phyloP scores from a whole-genome alignment of 2,113 vertebrate genomes.

The Glareola pratincola region DNA sequence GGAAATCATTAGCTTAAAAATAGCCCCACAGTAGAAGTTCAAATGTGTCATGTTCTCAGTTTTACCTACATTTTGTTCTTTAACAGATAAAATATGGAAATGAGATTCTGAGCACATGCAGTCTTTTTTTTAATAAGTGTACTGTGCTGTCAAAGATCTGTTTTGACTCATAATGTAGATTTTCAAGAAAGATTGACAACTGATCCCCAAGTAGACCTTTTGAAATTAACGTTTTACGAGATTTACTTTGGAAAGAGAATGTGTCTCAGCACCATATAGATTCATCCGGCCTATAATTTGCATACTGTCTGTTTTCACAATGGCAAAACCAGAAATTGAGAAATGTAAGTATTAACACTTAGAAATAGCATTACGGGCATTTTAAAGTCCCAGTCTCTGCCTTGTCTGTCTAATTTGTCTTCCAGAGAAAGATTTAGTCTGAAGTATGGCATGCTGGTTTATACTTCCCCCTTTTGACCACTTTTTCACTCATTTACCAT shows the following conservation, averaged over 20 bases:
- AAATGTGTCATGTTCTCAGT: background rate
- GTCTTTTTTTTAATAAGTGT: background rate
- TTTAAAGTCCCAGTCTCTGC: background rate
- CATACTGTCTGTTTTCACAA: background rate
- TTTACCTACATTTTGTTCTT: background rate
- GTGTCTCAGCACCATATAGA: background rate
- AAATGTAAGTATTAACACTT: background rate
- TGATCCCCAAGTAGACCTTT: conserved; percentile 4
- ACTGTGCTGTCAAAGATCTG: background rate
- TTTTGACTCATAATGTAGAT: conserved; percentile 33
- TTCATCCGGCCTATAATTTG: background rate
- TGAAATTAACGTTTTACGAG: background rate
- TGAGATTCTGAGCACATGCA: background rate
- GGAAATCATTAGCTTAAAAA: background rate
- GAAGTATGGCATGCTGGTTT: background rate
- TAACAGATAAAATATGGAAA: background rate
- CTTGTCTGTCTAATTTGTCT: background rate
- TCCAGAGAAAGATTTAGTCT: background rate
- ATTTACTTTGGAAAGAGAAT: background rate
- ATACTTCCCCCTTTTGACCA: background rate
- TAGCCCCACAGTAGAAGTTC: background rate
- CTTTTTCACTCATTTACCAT: background rate
- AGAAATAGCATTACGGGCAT: background rate
- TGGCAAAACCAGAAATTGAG: background rate
- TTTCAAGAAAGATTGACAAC: conserved; percentile 27